Evolutionary conservation across 1,140 invertebrate genomes (phyloP).

Genomic region (Nephotettix cincticeps): DNA sequence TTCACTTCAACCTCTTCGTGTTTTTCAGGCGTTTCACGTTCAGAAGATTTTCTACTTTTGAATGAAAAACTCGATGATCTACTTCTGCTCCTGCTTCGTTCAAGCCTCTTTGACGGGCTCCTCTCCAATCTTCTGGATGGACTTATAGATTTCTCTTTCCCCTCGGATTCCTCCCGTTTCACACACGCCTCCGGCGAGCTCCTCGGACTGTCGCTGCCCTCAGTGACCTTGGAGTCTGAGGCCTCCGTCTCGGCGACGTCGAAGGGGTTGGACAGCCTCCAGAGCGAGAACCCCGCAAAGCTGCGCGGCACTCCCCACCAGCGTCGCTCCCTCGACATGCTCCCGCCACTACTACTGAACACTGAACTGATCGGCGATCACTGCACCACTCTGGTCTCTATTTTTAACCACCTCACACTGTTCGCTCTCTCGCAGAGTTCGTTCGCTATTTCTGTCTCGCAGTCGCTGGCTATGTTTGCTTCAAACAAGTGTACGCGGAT

Average conservation of each 20-base stretch:
- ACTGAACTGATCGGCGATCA: too few relatives aligned
- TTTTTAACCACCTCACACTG: slow-evolving; percentile 8
- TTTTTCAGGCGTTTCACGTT: not conserved
- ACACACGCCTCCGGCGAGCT: not conserved
- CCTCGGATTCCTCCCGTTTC: not conserved
- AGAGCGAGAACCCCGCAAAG: slow-evolving; percentile 19
- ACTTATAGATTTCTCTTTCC: slow-evolving; percentile 13
- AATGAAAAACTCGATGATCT: slow-evolving; percentile 29
- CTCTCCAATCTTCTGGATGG: not conserved
- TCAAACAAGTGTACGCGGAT: too few relatives aligned
- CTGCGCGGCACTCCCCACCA: slow-evolving; percentile 26
- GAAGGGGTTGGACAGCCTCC: slow-evolving; percentile 28
- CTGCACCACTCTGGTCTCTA: slow-evolving; percentile 1
- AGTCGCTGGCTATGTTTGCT: too few relatives aligned
- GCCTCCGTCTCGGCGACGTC: not conserved
- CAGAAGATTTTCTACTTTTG: slow-evolving; percentile 12
- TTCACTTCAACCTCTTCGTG: not conserved
- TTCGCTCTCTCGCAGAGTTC: slow-evolving; percentile 17
- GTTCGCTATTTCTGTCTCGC: slow-evolving; percentile 1
- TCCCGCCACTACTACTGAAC: not conserved
- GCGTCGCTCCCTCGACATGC: slow-evolving; percentile 26
- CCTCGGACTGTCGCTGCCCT: not conserved
- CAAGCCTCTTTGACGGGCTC: not conserved
- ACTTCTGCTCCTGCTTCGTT: slow-evolving; percentile 4
- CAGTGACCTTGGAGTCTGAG: not conserved